These are phyloP conservation scores for Haplochromis burtoni DNA, from an alignment of 2,113 vertebrate species.

Conservation along the genomic window DNA sequence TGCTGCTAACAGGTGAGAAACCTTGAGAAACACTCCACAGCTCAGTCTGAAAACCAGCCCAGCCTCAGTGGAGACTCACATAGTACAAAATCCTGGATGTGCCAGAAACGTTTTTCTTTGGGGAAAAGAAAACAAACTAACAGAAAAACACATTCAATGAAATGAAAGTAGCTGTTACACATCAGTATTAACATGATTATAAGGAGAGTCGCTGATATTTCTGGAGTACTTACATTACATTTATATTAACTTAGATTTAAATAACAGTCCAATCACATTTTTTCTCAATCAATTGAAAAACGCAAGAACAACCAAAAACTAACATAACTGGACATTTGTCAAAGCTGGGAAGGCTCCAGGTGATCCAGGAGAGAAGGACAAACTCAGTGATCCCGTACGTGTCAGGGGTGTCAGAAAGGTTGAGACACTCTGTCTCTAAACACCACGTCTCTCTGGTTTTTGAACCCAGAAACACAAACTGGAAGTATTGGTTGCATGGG, in stretches of 20 bases:
- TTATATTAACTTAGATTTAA: not conserved
- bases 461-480: not conserved
- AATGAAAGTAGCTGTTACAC: not conserved
- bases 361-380: not conserved
- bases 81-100: not conserved
- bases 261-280: not conserved
- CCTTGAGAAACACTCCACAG: not conserved
- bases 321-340: not conserved
- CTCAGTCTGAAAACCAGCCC: not conserved
- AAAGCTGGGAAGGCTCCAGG: not conserved
- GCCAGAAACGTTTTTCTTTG: not conserved
- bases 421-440: not conserved
- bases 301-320: not conserved
- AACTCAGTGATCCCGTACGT: not conserved
- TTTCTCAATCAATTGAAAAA: not conserved
- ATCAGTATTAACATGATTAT: not conserved
- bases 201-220: not conserved
- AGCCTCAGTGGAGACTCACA: not conserved
- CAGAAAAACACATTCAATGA: not conserved
- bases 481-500: not conserved
- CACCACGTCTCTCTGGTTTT: not conserved
- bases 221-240: not conserved
- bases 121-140: not conserved
- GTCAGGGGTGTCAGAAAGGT: not conserved
- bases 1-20: conserved; percentile 27